Evolutionary conservation across 1,140 invertebrate species (phyloP).

Genomic region (Magallana angulata): DNA sequence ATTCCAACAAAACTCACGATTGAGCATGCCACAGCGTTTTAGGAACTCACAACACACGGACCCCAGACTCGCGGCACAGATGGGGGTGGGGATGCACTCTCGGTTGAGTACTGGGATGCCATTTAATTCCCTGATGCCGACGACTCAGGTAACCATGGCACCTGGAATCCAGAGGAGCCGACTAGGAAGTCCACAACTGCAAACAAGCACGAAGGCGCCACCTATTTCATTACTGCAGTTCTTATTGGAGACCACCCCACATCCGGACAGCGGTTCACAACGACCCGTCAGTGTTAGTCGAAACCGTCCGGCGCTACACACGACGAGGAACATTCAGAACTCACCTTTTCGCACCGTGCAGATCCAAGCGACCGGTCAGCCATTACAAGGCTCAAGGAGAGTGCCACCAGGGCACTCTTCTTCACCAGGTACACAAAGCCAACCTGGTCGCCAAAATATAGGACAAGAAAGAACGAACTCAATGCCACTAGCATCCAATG

Average conservation of each 20-base stretch:
- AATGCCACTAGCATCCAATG: neutral
- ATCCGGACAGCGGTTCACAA: neutral
- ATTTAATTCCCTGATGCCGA: neutral
- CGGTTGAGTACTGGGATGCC: neutral
- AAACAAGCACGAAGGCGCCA: neutral
- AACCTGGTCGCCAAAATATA: neutral
- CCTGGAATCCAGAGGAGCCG: constrained; percentile 19
- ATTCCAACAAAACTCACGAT: neutral
- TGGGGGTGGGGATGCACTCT: neutral
- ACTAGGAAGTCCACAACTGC: neutral
- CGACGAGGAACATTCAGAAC: no score
- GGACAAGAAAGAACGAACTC: neutral
- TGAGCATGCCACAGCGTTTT: neutral
- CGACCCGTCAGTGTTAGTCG: neutral
- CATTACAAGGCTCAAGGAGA: neutral
- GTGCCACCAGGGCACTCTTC: neutral
- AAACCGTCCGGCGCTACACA: neutral
- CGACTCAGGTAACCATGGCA: neutral
- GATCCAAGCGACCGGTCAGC: neutral
- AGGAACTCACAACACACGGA: neutral
- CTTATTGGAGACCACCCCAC: neutral
- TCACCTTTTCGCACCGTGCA: neutral
- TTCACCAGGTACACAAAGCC: neutral
- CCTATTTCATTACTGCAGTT: neutral
- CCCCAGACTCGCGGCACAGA: neutral